Evolutionary conservation across 2,888 invertebrate genomes (phyloP), one percentile per base, ranked within the genome.

Genomic region (Drosophila algonquin): DNA sequence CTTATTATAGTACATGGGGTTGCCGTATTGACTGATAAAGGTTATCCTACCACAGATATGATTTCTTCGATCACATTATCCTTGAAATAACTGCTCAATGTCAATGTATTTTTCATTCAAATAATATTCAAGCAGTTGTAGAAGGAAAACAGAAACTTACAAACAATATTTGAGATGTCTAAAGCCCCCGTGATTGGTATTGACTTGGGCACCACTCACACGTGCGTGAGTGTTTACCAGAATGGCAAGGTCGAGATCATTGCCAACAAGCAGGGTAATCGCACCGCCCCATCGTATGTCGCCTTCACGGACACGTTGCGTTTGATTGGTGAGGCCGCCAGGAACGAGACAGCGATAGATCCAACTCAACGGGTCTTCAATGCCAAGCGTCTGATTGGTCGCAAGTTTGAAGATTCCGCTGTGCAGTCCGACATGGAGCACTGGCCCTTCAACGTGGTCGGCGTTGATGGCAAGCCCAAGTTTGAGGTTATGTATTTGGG

Each of bases 341-440:
- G 96, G 92, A 96, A 96, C 93, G 96, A 96, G 93, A 95, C 96
- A 87, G 96, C 97, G 86, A 97, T 97, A 97, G 97, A 97, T 93
- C 97, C 97, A 88, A 96, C 95, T 92, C 97, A 97, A 94, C 97
- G 97, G 86, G 96, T 97, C 93, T 97, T 97, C 92, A 99, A 99
- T 95, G 98, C 98, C 90, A 96, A 99, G 93, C 96, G 98, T 93
- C 94, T 99, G 91, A 98, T 98, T 93, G 98, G 98, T 77, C 96
- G 98, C 90, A 96, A 96, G 89, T 99, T 96, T 92, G 96, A 96
- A 81, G 98, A 98, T 93, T 93, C 94, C 60, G 95, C 97, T n/a
- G 97, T 99, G 68, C 99, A 99, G 93, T 95, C 95, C 71, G 98
- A 99, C 92, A 96, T 98, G 95, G 98, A 98, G 93, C 97, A 96